Percentiles rank a stretch among this genome's conserved stretches.
Conservation (phyloP, 2,797 vertebrate genomes). For the Mycteria americana region DNA sequence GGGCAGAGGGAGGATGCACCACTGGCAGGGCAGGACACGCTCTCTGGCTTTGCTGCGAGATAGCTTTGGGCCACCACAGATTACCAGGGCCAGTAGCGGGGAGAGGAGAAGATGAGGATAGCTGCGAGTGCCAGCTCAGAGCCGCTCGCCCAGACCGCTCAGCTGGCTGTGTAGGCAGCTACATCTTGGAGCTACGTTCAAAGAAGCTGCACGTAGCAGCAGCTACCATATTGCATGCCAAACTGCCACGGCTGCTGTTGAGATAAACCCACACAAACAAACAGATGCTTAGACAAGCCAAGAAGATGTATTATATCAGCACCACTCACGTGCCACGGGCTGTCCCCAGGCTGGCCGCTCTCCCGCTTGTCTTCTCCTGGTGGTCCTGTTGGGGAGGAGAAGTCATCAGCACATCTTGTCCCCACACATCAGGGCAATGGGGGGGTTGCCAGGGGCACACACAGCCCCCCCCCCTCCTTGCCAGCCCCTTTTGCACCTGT, state of each 20-base stretch:
- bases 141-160: not conserved
- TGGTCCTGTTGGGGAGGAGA: not conserved
- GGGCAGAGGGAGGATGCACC: not conserved
- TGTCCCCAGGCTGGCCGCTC: not conserved
- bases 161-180: constrained; percentile 34
- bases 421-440: accelerated
- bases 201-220: not conserved
- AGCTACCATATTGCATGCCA: not conserved
- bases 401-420: not conserved
- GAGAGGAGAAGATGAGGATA: not conserved
- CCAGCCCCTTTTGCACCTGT: not conserved
- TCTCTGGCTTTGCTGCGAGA: not conserved
- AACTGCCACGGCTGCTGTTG: constrained; percentile 16
- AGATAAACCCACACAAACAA: constrained; percentile 48
- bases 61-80: not conserved
- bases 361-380: not conserved
- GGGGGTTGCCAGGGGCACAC: not conserved
- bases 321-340: not conserved
- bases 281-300: not conserved
- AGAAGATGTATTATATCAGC: not conserved
- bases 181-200: not conserved
- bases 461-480: not conserved
- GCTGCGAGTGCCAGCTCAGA: not conserved
- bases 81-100: not conserved
- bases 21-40: not conserved